Percentiles rank a stretch among this genome's conserved stretches.
These are phyloP conservation scores for Channa argus DNA, from an alignment of 2,113 vertebrate species.

Conservation along the genomic window DNA sequence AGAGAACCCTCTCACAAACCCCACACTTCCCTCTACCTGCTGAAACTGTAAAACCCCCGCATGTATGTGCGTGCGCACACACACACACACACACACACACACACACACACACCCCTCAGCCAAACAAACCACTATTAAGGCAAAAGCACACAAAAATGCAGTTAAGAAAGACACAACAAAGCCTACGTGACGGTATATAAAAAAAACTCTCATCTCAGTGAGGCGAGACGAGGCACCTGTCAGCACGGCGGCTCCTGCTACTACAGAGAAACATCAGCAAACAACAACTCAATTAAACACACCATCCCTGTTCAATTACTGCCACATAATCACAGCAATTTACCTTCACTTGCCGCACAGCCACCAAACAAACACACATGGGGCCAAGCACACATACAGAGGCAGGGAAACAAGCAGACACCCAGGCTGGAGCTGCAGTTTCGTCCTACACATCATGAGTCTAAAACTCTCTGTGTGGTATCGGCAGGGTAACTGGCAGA, in stretches of 20 bases:
- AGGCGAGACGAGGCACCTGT: constrained; percentile 74
- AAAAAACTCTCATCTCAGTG: constrained; percentile 35
- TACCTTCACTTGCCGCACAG: constrained; percentile 67
- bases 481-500: constrained; percentile 16
- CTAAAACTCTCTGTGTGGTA: constrained; percentile 24
- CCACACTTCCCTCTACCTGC: constrained; percentile 28
- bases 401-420: constrained; percentile 38
- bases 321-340: constrained; percentile 84
- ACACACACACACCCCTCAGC: constrained; percentile 24
- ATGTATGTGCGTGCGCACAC: too few species aligned
- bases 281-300: constrained; percentile 84
- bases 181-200: constrained; percentile 48
- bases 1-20: constrained; percentile 6
- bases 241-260: constrained; percentile 66
- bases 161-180: constrained; percentile 64
- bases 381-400: constrained; percentile 29
- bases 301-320: constrained; percentile 84
- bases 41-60: constrained; percentile 23
- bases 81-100: too few species aligned
- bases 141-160: constrained; percentile 49
- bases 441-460: constrained; percentile 52
- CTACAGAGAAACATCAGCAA: constrained; percentile 77
- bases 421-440: constrained; percentile 24
- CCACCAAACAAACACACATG: constrained; percentile 71
- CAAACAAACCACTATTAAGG: constrained; percentile 51